Conservation (phyloP, 2,113 vertebrate genomes). For the Eublepharis macularius region DNA sequence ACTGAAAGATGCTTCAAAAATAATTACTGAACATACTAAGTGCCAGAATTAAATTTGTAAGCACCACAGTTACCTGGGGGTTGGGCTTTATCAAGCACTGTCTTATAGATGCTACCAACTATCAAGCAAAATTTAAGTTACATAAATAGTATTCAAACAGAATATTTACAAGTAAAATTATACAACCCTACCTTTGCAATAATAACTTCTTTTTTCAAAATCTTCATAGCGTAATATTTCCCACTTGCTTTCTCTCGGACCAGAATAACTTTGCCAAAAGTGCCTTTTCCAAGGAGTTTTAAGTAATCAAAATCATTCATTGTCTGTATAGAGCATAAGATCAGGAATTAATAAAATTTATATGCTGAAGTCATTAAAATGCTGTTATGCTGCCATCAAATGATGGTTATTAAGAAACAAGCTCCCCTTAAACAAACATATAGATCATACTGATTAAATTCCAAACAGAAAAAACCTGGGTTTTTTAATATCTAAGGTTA, state of each 20-base stretch:
- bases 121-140: background rate
- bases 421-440: background rate
- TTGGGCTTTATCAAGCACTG: background rate
- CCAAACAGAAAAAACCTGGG: background rate
- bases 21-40: no score
- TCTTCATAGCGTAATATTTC: slow-evolving; percentile 99
- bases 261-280: slow-evolving; percentile 97
- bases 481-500: background rate
- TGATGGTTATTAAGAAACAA: background rate
- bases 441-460: background rate
- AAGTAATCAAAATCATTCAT: slow-evolving; percentile 99
- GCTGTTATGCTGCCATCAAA: background rate
- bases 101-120: slow-evolving; percentile 18
- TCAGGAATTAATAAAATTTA: slow-evolving; percentile 36
- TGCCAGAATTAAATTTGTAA: no score
- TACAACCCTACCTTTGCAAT: slow-evolving; percentile 90
- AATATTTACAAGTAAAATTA: background rate
- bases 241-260: slow-evolving; percentile 98
- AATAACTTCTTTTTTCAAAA: slow-evolving; percentile 98
- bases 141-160: background rate
- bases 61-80: no score
- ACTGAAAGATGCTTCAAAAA: no score
- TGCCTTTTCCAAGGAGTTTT: slow-evolving; percentile 97
- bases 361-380: background rate
- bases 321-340: slow-evolving; percentile 78